Conservation (phyloP, 2,113 vertebrate genomes). For the Actinemys pallida region DNA sequence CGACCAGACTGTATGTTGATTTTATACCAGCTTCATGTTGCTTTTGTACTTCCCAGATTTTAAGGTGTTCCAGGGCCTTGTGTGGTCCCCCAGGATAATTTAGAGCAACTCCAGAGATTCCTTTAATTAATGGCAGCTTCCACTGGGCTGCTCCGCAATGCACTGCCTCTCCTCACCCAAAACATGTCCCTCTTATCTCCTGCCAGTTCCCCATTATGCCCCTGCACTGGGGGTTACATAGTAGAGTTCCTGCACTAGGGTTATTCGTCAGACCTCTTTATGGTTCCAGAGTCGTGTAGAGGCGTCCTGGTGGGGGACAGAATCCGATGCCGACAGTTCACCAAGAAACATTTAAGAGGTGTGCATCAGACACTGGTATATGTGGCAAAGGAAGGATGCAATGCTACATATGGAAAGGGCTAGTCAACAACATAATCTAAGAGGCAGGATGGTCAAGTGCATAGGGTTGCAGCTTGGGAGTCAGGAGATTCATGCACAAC, state of each 20-base stretch:
- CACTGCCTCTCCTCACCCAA: not conserved
- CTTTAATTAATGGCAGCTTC: fast-evolving
- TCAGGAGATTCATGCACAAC: not conserved
- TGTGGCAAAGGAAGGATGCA: not conserved
- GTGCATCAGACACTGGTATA: not conserved
- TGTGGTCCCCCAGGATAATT: not conserved
- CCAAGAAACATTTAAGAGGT: not conserved
- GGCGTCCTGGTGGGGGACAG: not conserved
- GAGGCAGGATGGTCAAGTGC: not conserved
- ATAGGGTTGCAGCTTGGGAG: not conserved
- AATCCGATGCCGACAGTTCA: not conserved
- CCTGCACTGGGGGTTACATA: no score
- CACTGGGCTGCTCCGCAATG: fast-evolving
- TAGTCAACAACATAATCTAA: fast-evolving
- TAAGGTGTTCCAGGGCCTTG: not conserved
- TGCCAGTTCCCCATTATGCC: not conserved
- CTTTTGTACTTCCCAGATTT: not conserved
- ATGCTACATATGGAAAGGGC: fast-evolving
- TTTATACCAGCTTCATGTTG: not conserved
- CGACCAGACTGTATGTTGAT: fast-evolving
- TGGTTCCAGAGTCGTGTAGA: not conserved
- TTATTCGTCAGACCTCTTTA: not conserved
- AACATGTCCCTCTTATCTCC: not conserved
- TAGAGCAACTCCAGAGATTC: not conserved
- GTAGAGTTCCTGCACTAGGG: not conserved